Base-by-base conservation (phyloP, 2,113 vertebrate genomes). In the Scalopus aquaticus region DNA sequence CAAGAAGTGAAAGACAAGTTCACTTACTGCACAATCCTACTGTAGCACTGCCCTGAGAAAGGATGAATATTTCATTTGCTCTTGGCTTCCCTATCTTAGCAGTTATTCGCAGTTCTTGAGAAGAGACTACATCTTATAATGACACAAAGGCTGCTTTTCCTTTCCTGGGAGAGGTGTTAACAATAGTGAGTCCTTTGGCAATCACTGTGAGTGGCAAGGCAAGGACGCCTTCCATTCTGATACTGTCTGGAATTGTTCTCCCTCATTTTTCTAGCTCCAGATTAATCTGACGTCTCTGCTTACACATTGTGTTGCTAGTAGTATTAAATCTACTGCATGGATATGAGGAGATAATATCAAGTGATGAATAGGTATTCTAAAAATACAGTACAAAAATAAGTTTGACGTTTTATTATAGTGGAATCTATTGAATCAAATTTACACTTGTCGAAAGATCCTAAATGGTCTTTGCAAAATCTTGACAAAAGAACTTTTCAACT, bases 341-440 rank as follows among this genome's bases (percentile, higher is more conserved):
- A 70, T 88, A 60, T 22, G 37, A 95, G 70, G 72, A 91, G 90
- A 96, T 93, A 91, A 91, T 90, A 96, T 92, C 93, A 74, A 89
- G 46, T 37, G 78, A 82, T 95, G 93, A 95, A 96, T 93, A 95
- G 87, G 62, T 82, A 87, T 96, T 95, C 56, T 69, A 85, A 94
- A 97, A 95, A 82, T 65, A 95, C n/a, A 78, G 32, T 35, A 39
- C 20, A 76, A 62, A 89, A 93, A 28, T 65, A 79, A 94, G 56
- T 67, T 58, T 91, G 62, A 78, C 62, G 90, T 95, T 97, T 96
- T 88, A 94, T 90, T 88, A 82, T 54, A 90, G 77, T 51, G 42
- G 26, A 96, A 87, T 95, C 94, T 70, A 64, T 70, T 91, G 91
- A 95, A 95, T 95, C 77, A 91, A 91, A 96, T 96, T 96, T 95